phyloP scores from a whole-genome alignment of 2,113 vertebrate genomes.

The Jacana jacana region DNA sequence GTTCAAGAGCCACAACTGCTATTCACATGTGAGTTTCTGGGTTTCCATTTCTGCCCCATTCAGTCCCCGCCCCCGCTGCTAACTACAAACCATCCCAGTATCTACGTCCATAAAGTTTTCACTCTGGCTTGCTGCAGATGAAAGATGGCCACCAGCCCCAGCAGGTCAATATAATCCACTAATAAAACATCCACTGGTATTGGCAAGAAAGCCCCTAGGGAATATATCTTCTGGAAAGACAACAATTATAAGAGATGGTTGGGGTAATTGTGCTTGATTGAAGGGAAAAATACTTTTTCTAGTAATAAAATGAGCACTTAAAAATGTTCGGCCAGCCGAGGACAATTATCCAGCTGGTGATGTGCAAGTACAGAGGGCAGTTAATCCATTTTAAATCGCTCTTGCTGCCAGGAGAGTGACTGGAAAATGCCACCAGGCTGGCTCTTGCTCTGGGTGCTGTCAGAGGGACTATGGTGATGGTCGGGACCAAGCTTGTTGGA shows the following conservation, averaged over 20 bases:
- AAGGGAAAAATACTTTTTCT: slow-evolving; percentile 11
- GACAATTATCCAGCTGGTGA: not conserved
- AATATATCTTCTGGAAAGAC: not conserved
- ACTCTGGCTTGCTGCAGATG: not conserved
- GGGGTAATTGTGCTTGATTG: slow-evolving; percentile 4
- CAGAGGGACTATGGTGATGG: rapidly evolving
- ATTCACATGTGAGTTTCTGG: not conserved
- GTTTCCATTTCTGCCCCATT: not conserved
- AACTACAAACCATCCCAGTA: not conserved
- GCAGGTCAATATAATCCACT: not conserved
- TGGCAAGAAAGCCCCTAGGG: not conserved
- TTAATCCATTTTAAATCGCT: not conserved
- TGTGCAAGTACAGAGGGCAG: not conserved
- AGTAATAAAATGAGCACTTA: slow-evolving; percentile 52
- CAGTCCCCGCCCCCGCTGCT: no score
- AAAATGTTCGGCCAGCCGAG: slow-evolving; percentile 6
- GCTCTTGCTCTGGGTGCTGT: not conserved
- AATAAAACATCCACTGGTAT: not conserved
- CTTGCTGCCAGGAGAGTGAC: not conserved
- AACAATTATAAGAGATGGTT: slow-evolving; percentile 1
- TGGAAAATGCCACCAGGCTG: not conserved
- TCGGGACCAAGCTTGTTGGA: not conserved
- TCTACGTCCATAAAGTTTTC: not conserved
- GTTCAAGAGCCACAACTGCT: slow-evolving; percentile 14
- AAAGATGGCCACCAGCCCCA: not conserved